phyloP scores from a whole-genome alignment of 1,140 invertebrate genomes.

The Notospermus geniculatus region DNA sequence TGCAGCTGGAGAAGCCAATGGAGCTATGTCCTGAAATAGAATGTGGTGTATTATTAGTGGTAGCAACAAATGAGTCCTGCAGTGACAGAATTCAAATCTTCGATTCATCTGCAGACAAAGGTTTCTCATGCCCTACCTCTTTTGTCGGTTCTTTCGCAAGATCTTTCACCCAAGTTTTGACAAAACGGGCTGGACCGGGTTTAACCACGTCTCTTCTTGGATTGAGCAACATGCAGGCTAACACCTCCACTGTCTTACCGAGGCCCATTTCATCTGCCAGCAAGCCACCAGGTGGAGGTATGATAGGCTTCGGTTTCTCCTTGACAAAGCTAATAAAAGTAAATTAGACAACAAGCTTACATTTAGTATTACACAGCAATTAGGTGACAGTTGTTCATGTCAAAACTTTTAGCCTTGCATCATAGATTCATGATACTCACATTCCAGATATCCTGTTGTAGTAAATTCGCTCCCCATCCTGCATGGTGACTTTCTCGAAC shows the following conservation, averaged over 20 bases:
- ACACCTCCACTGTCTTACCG: constrained; percentile 77
- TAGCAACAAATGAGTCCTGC: too few species aligned
- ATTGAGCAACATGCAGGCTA: constrained; percentile 68
- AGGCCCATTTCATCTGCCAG: constrained; percentile 83
- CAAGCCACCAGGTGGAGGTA: constrained; percentile 66
- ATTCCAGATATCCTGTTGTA: constrained; percentile 61
- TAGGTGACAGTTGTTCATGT: background rate
- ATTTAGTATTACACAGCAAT: background rate
- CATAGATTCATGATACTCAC: constrained; percentile 33
- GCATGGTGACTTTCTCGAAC: constrained; percentile 43
- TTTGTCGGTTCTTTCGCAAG: too few species aligned
- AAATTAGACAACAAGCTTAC: constrained; percentile 2
- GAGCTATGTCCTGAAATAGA: too few species aligned
- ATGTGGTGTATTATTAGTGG: too few species aligned
- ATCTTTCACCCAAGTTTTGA: background rate
- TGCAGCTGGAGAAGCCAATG: too few species aligned
- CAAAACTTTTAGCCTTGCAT: too few species aligned
- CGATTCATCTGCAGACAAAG: too few species aligned
- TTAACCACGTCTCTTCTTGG: constrained; percentile 48
- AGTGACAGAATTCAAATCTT: too few species aligned
- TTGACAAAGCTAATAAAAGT: constrained; percentile 30
- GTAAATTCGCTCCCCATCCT: constrained; percentile 54
- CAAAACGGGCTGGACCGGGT: constrained; percentile 31
- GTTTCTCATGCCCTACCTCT: too few species aligned
- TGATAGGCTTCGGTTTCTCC: constrained; percentile 22